phyloP scores from a whole-genome alignment of 2,113 vertebrate species.

The Syrmaticus mikado region DNA sequence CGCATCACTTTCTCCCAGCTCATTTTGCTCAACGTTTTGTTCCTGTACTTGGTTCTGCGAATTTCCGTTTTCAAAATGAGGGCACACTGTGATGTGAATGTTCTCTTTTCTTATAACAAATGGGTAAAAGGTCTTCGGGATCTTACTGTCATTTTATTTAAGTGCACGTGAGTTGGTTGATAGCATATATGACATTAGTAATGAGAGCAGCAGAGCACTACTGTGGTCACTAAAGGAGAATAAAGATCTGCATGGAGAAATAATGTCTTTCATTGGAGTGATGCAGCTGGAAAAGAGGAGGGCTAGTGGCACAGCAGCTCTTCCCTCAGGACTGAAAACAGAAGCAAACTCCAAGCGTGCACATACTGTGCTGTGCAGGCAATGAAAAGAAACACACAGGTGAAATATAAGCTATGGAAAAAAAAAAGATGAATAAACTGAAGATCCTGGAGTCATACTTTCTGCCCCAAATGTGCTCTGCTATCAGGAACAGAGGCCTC shows the following conservation, averaged over 20 bases:
- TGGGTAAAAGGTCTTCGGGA: background rate
- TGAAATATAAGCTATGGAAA: background rate
- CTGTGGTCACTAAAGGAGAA: background rate
- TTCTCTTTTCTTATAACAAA: conserved; percentile 31
- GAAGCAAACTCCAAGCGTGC: background rate
- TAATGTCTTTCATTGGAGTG: background rate
- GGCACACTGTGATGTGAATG: background rate
- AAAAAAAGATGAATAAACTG: conserved; percentile 28
- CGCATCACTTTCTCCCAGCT: background rate
- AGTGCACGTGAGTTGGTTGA: background rate
- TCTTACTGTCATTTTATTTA: background rate
- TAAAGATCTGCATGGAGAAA: background rate
- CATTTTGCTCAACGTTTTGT: background rate
- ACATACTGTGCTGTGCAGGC: background rate
- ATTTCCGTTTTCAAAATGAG: conserved; percentile 20
- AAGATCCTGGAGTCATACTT: background rate
- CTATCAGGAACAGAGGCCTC: conserved; percentile 36
- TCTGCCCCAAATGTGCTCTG: background rate
- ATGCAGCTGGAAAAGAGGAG: background rate
- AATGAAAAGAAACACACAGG: background rate
- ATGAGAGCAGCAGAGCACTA: background rate
- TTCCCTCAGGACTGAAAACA: background rate
- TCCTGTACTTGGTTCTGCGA: conserved; percentile 46
- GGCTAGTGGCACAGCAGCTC: background rate
- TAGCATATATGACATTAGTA: background rate